Evolutionary conservation across 2,113 vertebrate species (phyloP).

Genomic region (Aleadryas rufinucha): DNA sequence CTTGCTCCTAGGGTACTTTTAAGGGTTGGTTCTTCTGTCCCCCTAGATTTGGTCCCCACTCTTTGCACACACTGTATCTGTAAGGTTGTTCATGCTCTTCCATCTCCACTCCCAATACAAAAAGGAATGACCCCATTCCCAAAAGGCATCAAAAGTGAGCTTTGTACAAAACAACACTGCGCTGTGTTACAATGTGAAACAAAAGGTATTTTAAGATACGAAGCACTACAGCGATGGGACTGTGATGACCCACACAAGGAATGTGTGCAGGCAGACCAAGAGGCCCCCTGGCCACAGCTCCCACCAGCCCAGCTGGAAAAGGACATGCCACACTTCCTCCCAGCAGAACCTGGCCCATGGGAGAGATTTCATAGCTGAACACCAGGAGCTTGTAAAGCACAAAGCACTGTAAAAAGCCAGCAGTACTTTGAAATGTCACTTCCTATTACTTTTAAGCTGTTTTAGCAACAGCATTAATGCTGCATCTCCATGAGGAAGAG

Average conservation of each 20-base stretch:
- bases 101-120: background rate
- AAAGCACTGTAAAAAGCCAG: background rate
- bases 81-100: background rate
- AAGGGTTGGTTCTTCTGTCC: background rate
- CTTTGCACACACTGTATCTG: background rate
- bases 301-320: background rate
- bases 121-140: background rate
- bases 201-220: background rate
- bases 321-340: background rate
- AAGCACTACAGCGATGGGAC: background rate
- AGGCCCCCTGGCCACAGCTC: background rate
- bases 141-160: background rate
- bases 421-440: background rate
- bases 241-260: background rate
- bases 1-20: background rate
- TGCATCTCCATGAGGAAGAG: background rate
- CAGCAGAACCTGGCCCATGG: background rate
- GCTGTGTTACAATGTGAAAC: background rate
- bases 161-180: background rate
- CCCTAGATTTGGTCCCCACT: background rate
- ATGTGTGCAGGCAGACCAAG: background rate
- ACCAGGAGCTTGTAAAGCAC: background rate
- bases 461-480: background rate
- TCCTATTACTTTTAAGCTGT: background rate
- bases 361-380: background rate